These are phyloP conservation scores for Plutella xylostella DNA, from an alignment of 2,888 invertebrate genomes.

Conservation along the genomic window DNA sequence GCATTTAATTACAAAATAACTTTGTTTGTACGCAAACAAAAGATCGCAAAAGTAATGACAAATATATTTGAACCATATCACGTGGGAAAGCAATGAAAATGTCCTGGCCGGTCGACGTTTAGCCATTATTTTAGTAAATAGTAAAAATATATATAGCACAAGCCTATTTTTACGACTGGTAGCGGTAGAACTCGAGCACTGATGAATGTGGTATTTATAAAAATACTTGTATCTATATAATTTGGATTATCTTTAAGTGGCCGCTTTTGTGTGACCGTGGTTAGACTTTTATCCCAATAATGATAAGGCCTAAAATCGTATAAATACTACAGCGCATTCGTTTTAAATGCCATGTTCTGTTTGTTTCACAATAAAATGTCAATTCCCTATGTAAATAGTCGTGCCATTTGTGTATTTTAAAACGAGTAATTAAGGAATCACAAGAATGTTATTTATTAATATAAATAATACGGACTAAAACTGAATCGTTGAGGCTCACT, in stretches of 20 bases:
- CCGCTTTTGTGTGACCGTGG: not conserved
- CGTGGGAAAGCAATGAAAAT: no score
- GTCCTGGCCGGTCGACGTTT: no score
- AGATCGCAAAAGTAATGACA: no score
- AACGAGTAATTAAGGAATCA: constrained; percentile 13
- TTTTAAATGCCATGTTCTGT: constrained; percentile 25
- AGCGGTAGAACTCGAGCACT: no score
- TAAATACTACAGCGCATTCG: not conserved
- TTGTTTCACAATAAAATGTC: constrained; percentile 47
- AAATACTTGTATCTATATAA: no score
- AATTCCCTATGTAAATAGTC: constrained; percentile 64
- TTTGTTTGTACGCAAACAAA: no score
- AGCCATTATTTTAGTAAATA: no score
- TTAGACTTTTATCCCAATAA: not conserved
- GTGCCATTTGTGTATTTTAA: constrained; percentile 54
- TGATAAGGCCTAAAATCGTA: constrained; percentile 4
- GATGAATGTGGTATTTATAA: no score
- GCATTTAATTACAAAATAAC: no score
- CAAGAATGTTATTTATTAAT: constrained; percentile 17
- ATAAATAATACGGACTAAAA: constrained; percentile 29
- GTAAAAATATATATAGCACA: no score
- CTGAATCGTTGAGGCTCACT: constrained; percentile 38
- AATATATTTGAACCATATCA: no score
- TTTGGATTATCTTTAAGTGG: not conserved
- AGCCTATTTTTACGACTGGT: no score